Percentiles rank a stretch among this genome's conserved stretches.
phyloP scores from a whole-genome alignment of 2,797 vertebrate genomes.

The Anniella stebbinsi region DNA sequence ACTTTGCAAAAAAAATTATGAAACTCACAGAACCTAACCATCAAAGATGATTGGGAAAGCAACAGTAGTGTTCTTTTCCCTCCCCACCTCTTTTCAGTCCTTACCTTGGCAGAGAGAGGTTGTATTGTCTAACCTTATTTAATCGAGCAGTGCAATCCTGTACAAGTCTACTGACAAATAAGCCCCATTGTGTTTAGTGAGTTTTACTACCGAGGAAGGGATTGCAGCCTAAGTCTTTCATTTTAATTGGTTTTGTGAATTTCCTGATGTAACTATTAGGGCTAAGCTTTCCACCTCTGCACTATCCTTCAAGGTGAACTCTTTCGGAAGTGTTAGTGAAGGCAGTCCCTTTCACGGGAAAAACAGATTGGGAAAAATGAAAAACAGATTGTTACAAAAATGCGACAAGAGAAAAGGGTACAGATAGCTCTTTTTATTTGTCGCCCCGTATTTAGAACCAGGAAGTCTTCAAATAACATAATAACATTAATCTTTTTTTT shows the following conservation, averaged over 20 bases:
- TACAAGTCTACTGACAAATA: background rate
- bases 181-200: background rate
- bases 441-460: background rate
- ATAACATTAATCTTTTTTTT: slow-evolving; percentile 52
- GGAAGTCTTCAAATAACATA: slow-evolving; percentile 15
- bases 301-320: background rate
- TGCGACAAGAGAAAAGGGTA: background rate
- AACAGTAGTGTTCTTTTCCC: background rate
- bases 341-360: background rate
- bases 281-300: background rate
- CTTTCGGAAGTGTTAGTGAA: background rate
- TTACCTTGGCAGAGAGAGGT: background rate
- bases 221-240: background rate
- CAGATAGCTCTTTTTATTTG: background rate
- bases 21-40: background rate
- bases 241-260: background rate
- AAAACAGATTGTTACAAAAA: background rate
- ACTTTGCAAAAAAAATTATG: background rate
- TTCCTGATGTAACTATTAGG: background rate
- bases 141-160: background rate
- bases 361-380: no score
- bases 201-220: background rate
- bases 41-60: background rate
- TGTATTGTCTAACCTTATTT: background rate
- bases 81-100: no score